These are phyloP conservation scores for Cataglyphis albicans DNA, from an alignment of 2,888 invertebrate species.

Conservation along the genomic window DNA sequence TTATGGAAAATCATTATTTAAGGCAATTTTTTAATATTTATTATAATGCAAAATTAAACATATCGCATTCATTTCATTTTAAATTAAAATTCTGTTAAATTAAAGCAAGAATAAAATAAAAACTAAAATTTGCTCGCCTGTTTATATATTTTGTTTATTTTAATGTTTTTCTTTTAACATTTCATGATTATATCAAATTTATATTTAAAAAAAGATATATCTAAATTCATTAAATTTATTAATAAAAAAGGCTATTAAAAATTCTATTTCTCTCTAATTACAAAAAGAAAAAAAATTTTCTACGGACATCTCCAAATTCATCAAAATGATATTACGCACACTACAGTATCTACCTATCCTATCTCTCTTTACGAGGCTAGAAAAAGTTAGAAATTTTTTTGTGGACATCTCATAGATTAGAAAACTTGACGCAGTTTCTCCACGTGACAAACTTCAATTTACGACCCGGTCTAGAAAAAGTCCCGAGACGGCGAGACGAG, in stretches of 20 bases:
- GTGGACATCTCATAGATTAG: slow-evolving; percentile 3
- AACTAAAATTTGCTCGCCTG: background rate
- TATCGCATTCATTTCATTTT: background rate
- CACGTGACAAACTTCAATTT: slow-evolving; percentile 45
- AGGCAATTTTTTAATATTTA: background rate
- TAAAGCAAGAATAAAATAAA: background rate
- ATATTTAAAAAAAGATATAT: background rate
- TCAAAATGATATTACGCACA: background rate
- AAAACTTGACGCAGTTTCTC: slow-evolving; percentile 9
- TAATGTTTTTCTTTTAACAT: too few species aligned
- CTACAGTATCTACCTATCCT: background rate
- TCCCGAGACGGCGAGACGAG: slow-evolving; percentile 42
- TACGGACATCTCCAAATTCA: background rate
- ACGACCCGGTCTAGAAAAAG: slow-evolving; percentile 42
- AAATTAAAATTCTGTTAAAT: background rate
- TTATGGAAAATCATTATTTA: background rate
- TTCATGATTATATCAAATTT: background rate
- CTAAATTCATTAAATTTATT: background rate
- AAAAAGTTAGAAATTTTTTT: slow-evolving; percentile 8
- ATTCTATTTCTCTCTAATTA: background rate
- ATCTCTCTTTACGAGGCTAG: background rate
- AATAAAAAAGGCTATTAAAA: background rate
- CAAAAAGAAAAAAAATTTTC: background rate
- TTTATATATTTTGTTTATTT: background rate
- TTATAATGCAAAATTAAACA: background rate